These are phyloP conservation scores for Aplodontia rufa DNA, from an alignment of 2,113 vertebrate species.

Conservation along the genomic window DNA sequence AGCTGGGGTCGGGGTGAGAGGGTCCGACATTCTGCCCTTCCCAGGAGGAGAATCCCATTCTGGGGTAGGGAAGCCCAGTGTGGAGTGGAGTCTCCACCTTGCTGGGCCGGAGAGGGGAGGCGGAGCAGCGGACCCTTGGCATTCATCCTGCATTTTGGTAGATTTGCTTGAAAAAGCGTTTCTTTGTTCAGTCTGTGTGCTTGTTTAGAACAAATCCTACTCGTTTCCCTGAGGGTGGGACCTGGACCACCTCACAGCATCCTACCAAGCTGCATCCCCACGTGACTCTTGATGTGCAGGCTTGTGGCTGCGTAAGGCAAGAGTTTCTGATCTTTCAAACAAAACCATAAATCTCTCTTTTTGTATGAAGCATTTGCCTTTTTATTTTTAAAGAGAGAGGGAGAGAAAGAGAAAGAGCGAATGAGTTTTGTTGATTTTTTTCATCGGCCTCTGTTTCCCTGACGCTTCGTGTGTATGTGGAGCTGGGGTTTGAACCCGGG, in stretches of 20 bases:
- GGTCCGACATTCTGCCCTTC: no score
- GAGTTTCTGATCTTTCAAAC: neutral
- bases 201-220: neutral
- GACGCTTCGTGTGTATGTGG: no score
- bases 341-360: neutral
- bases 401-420: no score
- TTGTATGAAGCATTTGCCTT: neutral
- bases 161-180: neutral
- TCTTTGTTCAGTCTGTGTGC: neutral
- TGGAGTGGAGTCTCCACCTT: neutral
- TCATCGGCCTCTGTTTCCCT: no score
- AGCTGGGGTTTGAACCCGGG: no score
- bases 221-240: neutral
- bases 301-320: no score
- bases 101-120: no score
- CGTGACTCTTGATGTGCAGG: neutral
- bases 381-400: no score
- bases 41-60: neutral
- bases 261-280: neutral
- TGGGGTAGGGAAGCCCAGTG: no score
- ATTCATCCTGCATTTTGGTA: neutral
- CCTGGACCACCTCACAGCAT: neutral
- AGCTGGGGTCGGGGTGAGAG: neutral
- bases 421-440: no score
- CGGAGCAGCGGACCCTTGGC: neutral